Evolutionary conservation across 2,888 invertebrate genomes (phyloP).

Genomic region (Epinotia demarniana): DNA sequence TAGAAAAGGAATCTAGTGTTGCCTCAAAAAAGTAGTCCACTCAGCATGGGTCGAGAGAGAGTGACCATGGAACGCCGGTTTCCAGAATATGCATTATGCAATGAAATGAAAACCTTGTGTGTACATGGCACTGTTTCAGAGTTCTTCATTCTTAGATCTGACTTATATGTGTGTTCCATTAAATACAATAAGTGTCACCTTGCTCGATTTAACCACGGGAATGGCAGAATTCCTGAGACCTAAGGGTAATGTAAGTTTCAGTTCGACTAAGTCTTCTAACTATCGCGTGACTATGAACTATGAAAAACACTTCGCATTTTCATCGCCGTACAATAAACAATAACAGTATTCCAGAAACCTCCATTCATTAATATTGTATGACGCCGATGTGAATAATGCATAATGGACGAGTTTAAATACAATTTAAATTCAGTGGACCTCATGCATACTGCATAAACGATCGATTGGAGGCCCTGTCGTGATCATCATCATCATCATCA

Average conservation of each 20-base stretch:
- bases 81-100: no score
- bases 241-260: no score
- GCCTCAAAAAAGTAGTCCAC: no score
- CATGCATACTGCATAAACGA: background rate
- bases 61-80: no score
- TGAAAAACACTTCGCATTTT: constrained; percentile 10
- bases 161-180: no score
- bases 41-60: no score
- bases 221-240: no score
- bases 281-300: constrained; percentile 7
- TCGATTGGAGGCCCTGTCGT: background rate
- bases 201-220: no score
- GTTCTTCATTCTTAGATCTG: background rate
- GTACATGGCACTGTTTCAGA: no score
- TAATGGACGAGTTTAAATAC: constrained; percentile 27
- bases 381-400: constrained; percentile 44
- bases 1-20: no score
- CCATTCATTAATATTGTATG: constrained; percentile 48
- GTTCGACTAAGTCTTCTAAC: constrained; percentile 1
- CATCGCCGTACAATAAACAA: constrained; percentile 21
- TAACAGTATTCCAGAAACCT: constrained; percentile 34
- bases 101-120: no score
- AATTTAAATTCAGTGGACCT: constrained; percentile 21
- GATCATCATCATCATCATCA: background rate
- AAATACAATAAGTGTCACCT: no score